Conservation (phyloP, 2,797 vertebrate genomes). For the Anisognathus igniventris region DNA sequence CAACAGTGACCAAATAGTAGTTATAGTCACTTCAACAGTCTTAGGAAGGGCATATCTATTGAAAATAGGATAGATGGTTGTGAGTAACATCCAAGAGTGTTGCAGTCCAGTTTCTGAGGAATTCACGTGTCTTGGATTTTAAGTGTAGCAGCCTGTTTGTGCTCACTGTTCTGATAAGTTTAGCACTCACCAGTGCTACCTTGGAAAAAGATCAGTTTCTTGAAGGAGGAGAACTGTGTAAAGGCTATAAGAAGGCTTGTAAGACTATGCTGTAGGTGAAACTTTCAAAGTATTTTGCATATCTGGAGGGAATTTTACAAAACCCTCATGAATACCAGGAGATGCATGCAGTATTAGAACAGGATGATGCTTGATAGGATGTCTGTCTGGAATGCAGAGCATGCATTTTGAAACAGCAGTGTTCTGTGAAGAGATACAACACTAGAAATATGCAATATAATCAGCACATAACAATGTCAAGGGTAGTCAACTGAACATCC, state of each 20-base stretch:
- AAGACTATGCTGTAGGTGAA: background rate
- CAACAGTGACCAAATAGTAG: background rate
- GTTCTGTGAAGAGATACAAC: background rate
- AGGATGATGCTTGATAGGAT: background rate
- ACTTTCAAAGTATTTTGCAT: background rate
- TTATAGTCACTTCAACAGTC: background rate
- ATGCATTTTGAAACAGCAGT: background rate
- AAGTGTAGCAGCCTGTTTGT: background rate
- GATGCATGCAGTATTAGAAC: background rate
- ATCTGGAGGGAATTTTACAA: background rate
- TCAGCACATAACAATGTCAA: background rate
- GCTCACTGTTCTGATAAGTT: background rate
- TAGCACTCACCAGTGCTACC: background rate
- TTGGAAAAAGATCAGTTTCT: background rate
- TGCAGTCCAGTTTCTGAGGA: background rate
- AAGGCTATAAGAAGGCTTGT: background rate
- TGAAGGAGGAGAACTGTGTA: background rate
- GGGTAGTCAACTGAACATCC: background rate
- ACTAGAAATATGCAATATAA: background rate
- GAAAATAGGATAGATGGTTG: background rate
- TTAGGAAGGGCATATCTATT: background rate
- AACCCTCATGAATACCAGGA: background rate
- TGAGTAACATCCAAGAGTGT: background rate
- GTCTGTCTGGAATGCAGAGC: background rate
- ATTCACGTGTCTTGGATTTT: background rate